phyloP scores from a whole-genome alignment of 2,797 vertebrate species.

The Periophthalmus magnuspinnatus region DNA sequence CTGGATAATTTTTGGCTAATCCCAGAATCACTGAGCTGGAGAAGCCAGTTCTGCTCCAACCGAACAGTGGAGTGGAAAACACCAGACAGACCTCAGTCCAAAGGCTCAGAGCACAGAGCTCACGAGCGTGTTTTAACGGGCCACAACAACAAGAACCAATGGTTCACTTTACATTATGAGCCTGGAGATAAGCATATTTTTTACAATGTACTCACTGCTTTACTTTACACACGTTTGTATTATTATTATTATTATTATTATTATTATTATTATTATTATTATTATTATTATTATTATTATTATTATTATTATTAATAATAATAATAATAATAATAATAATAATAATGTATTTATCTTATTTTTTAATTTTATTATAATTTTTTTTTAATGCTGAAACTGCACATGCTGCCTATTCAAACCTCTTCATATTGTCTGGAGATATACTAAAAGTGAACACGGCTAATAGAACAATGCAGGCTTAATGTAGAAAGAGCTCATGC shows the following conservation, averaged over 20 bases:
- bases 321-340: too few species aligned
- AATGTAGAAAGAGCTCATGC: background rate
- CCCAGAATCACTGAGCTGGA: background rate
- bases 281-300: too few species aligned
- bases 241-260: too few species aligned
- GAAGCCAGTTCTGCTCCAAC: background rate
- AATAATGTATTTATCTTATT: too few species aligned
- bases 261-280: too few species aligned
- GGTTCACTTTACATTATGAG: background rate
- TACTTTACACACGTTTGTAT: background rate
- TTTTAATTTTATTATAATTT: too few species aligned
- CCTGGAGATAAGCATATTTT: background rate
- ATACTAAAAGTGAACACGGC: background rate
- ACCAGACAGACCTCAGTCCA: background rate
- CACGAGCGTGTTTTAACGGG: background rate
- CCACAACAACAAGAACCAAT: background rate
- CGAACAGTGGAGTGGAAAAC: constrained; percentile 6
- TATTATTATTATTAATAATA: too few species aligned
- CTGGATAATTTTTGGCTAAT: background rate
- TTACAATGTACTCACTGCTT: background rate
- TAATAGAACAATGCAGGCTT: background rate
- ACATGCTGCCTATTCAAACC: background rate
- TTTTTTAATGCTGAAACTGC: background rate
- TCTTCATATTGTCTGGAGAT: background rate
- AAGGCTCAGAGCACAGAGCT: background rate